phyloP scores from a whole-genome alignment of 2,113 vertebrate genomes.

The Smithornis capensis region DNA sequence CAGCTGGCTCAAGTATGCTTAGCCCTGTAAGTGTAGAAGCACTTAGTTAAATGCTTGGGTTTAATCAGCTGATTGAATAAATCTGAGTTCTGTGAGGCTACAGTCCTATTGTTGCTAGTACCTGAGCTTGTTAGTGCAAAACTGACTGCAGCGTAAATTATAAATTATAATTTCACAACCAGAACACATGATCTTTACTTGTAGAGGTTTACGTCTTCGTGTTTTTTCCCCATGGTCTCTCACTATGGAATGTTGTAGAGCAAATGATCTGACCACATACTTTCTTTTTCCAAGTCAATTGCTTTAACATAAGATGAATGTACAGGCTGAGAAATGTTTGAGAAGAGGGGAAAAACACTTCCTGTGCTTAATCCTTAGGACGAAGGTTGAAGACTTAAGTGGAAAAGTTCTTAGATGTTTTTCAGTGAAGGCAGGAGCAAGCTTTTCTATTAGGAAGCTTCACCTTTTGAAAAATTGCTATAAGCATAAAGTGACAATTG shows the following conservation, averaged over 20 bases:
- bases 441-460: not conserved
- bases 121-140: not conserved
- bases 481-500: not conserved
- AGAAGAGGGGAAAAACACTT: not conserved
- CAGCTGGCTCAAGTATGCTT: not conserved
- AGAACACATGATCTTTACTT: not conserved
- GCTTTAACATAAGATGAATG: not conserved
- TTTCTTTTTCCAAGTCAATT: not conserved
- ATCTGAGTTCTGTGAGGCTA: not conserved
- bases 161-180: not conserved
- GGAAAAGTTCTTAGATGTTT: not conserved
- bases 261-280: not conserved
- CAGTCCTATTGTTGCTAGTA: not conserved
- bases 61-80: not conserved
- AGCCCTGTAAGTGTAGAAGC: not conserved
- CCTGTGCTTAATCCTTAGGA: not conserved
- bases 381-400: not conserved
- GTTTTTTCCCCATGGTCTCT: not conserved
- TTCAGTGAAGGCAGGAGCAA: not conserved
- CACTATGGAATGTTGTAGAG: not conserved
- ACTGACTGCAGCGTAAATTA: not conserved
- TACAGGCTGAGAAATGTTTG: not conserved
- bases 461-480: not conserved
- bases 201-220: not conserved
- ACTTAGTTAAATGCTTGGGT: not conserved